Conservation (phyloP, 2,113 vertebrate genomes). For the Chamaea fasciata region DNA sequence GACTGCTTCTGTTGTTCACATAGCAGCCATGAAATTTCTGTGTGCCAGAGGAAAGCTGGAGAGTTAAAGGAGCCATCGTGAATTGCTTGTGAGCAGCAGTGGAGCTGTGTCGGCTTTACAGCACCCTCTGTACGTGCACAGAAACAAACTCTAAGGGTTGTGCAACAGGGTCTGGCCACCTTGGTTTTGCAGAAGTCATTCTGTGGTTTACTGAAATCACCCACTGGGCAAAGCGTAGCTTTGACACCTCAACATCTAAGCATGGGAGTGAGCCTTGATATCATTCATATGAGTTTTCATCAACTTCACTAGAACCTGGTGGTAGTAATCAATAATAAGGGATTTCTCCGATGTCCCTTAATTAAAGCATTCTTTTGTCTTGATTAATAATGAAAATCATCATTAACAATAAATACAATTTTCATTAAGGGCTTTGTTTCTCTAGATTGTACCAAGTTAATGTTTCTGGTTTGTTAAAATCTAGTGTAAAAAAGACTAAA, state of each 20-base stretch:
- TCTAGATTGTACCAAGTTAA: background rate
- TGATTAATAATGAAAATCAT: background rate
- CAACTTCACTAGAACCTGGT: background rate
- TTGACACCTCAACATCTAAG: background rate
- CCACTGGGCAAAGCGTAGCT: background rate
- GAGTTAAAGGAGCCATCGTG: background rate
- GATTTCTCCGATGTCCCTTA: background rate
- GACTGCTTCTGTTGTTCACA: background rate
- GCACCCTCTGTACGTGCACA: background rate
- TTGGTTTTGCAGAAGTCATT: background rate
- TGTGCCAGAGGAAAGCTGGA: background rate
- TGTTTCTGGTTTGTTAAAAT: background rate
- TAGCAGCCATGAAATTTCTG: background rate
- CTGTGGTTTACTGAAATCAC: background rate
- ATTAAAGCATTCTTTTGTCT: conserved; percentile 15
- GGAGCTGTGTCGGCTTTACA: background rate
- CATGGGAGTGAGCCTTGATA: background rate
- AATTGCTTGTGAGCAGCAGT: background rate
- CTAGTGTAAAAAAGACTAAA: background rate
- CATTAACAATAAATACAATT: background rate
- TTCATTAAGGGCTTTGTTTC: background rate
- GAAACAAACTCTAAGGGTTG: background rate
- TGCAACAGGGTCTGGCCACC: background rate
- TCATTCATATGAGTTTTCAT: background rate
- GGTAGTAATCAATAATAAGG: background rate